Evolutionary conservation across 2,113 vertebrate genomes (phyloP).

Genomic region (Mastomys coucha): DNA sequence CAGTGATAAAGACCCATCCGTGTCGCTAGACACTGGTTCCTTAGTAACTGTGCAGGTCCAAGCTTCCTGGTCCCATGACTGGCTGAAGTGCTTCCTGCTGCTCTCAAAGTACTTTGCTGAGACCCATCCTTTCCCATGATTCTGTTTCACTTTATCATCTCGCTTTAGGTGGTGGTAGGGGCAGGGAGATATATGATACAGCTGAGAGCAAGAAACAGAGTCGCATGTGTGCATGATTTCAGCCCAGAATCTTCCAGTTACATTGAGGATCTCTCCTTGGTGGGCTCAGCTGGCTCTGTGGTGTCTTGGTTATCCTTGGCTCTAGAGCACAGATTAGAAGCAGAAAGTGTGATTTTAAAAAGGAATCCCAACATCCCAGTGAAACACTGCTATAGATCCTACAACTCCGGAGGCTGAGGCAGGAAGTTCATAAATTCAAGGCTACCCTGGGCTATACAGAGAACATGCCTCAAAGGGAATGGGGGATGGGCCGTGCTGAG

Average conservation of each 20-base stretch:
- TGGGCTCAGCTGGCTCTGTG: not conserved
- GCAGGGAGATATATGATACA: not conserved
- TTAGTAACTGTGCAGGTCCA: not conserved
- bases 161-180: no score
- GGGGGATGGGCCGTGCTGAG: not conserved
- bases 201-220: not conserved
- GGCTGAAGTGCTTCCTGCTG: rapidly evolving
- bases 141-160: not conserved
- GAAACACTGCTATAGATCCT: not conserved
- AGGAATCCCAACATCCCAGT: not conserved
- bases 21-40: rapidly evolving
- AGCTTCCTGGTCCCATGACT: not conserved
- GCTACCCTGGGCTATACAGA: not conserved
- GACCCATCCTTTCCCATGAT: not conserved
- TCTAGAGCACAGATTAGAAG: not conserved
- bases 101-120: not conserved
- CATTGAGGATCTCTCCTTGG: not conserved
- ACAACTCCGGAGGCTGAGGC: not conserved
- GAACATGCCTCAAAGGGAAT: not conserved
- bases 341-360: not conserved
- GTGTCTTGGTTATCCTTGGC: not conserved
- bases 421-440: not conserved
- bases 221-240: not conserved
- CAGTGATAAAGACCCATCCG: not conserved
- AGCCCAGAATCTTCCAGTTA: not conserved